Percentiles rank a stretch among this genome's conserved stretches.
These are phyloP conservation scores for Ceratoteleas bidentatus DNA, from an alignment of 1,140 invertebrate genomes.

Conservation along the genomic window DNA sequence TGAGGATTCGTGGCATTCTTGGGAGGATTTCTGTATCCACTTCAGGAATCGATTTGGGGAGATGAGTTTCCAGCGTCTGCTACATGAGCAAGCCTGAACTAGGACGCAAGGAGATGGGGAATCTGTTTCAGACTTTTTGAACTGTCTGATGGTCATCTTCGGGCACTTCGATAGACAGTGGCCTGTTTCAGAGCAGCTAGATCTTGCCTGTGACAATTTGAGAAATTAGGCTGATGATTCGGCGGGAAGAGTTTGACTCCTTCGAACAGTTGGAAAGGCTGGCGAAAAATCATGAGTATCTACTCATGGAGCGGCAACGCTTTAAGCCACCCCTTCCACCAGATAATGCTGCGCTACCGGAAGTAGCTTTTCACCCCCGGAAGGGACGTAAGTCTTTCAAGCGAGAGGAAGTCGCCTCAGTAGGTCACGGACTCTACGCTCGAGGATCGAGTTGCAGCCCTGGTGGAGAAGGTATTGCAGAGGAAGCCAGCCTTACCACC, in stretches of 20 bases:
- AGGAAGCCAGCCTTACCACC: too few relatives aligned
- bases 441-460: too few relatives aligned
- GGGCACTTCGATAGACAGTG: not conserved
- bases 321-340: not conserved
- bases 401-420: not conserved
- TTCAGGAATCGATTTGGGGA: constrained; percentile 6
- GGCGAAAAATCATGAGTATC: not conserved
- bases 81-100: constrained; percentile 10
- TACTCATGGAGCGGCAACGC: not conserved
- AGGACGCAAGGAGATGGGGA: not conserved
- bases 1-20: not conserved
- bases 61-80: not conserved
- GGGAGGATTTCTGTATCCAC: not conserved
- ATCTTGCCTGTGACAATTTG: not conserved
- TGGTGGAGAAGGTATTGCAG: too few relatives aligned
- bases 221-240: not conserved
- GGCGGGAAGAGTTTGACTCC: not conserved
- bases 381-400: not conserved
- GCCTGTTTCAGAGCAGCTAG: not conserved
- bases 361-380: not conserved
- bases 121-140: not conserved
- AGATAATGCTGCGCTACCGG: not conserved
- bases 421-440: not conserved
- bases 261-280: not conserved
- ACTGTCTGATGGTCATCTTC: not conserved